Base-by-base conservation (phyloP, 2,113 vertebrate species). In the Labrus mixtus region DNA sequence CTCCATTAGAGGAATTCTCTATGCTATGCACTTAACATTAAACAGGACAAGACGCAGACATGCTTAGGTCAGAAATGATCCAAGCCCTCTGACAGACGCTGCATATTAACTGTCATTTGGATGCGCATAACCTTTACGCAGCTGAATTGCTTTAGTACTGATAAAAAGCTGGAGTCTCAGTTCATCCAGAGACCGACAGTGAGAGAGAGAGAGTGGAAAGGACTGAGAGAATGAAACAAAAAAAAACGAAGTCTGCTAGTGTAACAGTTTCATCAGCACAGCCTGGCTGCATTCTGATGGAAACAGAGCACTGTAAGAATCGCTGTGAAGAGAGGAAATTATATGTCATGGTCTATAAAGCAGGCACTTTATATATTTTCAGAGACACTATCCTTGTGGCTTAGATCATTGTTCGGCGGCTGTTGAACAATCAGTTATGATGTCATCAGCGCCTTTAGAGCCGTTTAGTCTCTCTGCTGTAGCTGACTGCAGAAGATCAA, bases 291-390 rank as follows among this genome's bases (percentile, higher is more conserved):
- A 36, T 88, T 91, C 83, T 83, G 87, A 87, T 82, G 79, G 89
- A 85, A 89, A 84, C 69, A 46, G 64, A 78, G 76, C 48, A 61
- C 80, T 64, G 45, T 78, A 68, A 57, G 56, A 71, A 84, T 87
- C 59, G 39, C 63, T 85, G 83, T 76, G 56, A 83, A 65, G 55
- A 86, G 68, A 81, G 84, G 84, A 92, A 89, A 88, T 86, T 36
- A 90, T 88, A 81, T 89, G 90, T 84, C 90, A 89, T 65, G 82
- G 71, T 80, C 89, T 83, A 91, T 89, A 86, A 92, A 91, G 69
- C 81, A 59, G 66, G 39, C 50, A 46, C 81, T 83, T 80, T 55
- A 80, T 86, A 82, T 77, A 85, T 86, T 87, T 85, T 77, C 65
- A 55, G 70, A 85, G 83, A 87, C 76, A 39, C 68, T 63, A 73